A percentile compares a stretch with the other conserved stretches of the same genome.
These are phyloP conservation scores for Nomada flava DNA, from an alignment of 2,888 invertebrate species.

Conservation along the genomic window DNA sequence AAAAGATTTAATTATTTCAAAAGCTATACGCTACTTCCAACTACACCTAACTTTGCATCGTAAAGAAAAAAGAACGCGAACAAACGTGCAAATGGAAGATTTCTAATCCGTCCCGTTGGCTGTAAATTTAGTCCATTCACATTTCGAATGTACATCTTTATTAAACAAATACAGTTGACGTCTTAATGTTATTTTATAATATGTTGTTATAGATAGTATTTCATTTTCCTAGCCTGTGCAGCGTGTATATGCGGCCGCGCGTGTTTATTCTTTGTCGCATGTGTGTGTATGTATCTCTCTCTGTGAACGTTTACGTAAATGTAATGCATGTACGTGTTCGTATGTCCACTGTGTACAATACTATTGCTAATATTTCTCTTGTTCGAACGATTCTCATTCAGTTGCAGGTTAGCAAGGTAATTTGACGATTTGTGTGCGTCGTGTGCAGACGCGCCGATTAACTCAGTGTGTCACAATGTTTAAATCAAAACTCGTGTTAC, in stretches of 20 bases:
- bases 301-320: slow-evolving; percentile 1
- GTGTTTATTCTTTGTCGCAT: slow-evolving; percentile 55
- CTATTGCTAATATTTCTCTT: slow-evolving; percentile 79
- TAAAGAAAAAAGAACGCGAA: slow-evolving; percentile 15
- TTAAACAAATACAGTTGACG: slow-evolving; percentile 85
- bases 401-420: slow-evolving; percentile 79
- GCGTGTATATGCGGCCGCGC: slow-evolving; percentile 83
- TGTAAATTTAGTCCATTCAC: slow-evolving; percentile 35
- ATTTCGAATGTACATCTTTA: slow-evolving; percentile 84
- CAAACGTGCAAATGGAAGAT: not conserved
- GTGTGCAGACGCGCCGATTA: slow-evolving; percentile 80
- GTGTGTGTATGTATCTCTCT: slow-evolving; percentile 1
- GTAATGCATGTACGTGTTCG: slow-evolving; percentile 48
- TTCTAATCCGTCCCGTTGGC: slow-evolving; percentile 28
- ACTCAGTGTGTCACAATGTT: slow-evolving; percentile 76
- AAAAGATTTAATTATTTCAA: not conserved
- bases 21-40: no score
- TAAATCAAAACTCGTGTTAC: slow-evolving; percentile 67
- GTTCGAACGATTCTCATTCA: slow-evolving; percentile 74
- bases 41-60: not conserved
- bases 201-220: slow-evolving; percentile 81
- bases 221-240: slow-evolving; percentile 84
- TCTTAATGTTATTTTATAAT: slow-evolving; percentile 83
- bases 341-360: slow-evolving; percentile 59
- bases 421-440: slow-evolving; percentile 82